phyloP scores from a whole-genome alignment of 1,140 invertebrate genomes.

The Chironomus striatipennis region DNA sequence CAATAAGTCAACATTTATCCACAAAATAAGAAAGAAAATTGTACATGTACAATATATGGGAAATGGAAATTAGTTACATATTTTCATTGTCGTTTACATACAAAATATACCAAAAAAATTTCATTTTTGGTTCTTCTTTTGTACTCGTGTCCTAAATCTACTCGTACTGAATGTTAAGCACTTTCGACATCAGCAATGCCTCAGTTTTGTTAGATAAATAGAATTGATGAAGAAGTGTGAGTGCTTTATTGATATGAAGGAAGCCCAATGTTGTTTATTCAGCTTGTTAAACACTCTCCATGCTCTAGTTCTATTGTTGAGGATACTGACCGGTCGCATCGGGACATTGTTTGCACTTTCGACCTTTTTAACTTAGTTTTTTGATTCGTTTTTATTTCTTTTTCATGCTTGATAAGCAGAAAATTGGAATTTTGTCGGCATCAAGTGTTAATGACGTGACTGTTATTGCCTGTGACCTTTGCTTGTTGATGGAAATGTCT shows the following conservation, averaged over 20 bases:
- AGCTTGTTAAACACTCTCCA: background rate
- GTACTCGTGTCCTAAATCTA: no score
- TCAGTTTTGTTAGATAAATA: no score
- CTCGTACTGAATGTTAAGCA: no score
- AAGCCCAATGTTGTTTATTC: background rate
- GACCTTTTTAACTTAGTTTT: background rate
- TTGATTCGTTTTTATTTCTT: no score
- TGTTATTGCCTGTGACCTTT: background rate
- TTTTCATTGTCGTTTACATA: background rate
- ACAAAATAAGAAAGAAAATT: background rate
- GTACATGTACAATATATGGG: background rate
- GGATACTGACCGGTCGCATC: background rate
- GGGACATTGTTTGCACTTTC: background rate
- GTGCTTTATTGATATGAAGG: no score
- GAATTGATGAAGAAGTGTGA: no score
- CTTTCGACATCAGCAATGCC: no score
- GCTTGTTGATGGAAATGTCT: no score
- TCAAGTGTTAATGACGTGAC: conserved; percentile 6
- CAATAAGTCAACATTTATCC: no score
- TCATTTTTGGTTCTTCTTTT: no score
- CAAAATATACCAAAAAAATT: background rate
- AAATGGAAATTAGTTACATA: conserved; percentile 10
- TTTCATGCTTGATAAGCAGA: background rate
- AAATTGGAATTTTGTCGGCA: conserved; percentile 1
- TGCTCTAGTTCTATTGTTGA: no score